Conservation (phyloP, 2,797 vertebrate genomes). For the Paedocypris micromegethes region DNA sequence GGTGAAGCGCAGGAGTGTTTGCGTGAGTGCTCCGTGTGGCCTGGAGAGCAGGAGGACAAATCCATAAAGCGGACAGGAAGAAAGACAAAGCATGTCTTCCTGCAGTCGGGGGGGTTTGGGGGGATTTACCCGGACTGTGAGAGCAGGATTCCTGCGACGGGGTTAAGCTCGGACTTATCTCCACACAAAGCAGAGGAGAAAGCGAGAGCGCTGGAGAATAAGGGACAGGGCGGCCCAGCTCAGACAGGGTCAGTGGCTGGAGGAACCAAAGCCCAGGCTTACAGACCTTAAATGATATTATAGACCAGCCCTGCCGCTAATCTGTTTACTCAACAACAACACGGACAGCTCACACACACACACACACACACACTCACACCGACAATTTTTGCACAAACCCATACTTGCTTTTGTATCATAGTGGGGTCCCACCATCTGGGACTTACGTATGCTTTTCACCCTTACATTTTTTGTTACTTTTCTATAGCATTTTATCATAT, state of each 20-base stretch:
- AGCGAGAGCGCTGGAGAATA: slow-evolving; percentile 27
- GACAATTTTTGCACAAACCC: background rate
- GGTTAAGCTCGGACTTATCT: slow-evolving; percentile 50
- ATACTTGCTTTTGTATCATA: background rate
- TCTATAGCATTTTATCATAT: too few species aligned
- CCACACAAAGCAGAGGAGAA: slow-evolving; percentile 39
- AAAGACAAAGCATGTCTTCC: slow-evolving; percentile 33
- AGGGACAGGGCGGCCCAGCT: slow-evolving; percentile 35
- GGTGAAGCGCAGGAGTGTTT: slow-evolving; percentile 9
- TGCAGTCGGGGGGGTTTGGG: slow-evolving; percentile 39
- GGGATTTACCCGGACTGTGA: slow-evolving; percentile 45
- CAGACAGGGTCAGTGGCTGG: slow-evolving; percentile 33
- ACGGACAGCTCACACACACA: slow-evolving; percentile 55
- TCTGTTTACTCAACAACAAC: slow-evolving; percentile 50
- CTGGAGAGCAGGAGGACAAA: slow-evolving; percentile 26
- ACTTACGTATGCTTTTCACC: too few species aligned
- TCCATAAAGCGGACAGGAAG: background rate
- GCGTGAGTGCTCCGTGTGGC: slow-evolving; percentile 14
- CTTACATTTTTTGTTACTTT: too few species aligned
- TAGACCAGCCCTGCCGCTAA: slow-evolving; percentile 33
- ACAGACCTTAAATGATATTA: slow-evolving; percentile 50
- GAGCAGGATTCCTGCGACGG: slow-evolving; percentile 42
- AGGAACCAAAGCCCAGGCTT: slow-evolving; percentile 37
- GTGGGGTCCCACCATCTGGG: background rate
- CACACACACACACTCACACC: slow-evolving; percentile 3